Conservation (phyloP, 1,140 invertebrate species). For the Mizuhopecten yessoensis region DNA sequence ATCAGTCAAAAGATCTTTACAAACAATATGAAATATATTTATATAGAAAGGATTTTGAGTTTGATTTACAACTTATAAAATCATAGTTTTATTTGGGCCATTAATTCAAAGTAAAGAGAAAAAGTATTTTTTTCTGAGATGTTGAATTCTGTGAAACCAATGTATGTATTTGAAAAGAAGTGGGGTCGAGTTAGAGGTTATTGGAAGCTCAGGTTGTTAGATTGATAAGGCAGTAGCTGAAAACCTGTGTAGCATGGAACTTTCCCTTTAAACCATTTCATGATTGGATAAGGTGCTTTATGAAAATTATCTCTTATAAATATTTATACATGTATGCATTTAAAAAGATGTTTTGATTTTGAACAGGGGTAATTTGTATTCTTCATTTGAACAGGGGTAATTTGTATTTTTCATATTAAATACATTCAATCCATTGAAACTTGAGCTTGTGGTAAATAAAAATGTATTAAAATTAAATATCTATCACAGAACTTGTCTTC, state of each 20-base stretch:
- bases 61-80: too few species aligned
- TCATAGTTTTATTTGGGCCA: background rate
- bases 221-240: slow-evolving; percentile 6
- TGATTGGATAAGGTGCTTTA: background rate
- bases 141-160: too few species aligned
- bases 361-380: background rate
- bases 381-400: too few species aligned
- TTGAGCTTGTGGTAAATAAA: background rate
- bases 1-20: too few species aligned
- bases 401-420: too few species aligned
- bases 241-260: background rate
- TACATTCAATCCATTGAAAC: background rate
- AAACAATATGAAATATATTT: too few species aligned
- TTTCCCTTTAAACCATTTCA: background rate
- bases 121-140: too few species aligned
- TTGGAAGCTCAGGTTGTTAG: slow-evolving; percentile 13
- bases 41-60: too few species aligned
- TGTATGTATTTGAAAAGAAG: too few species aligned
- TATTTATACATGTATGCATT: background rate
- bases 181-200: background rate
- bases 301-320: background rate
- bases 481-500: too few species aligned
- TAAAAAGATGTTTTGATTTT: background rate
- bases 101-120: background rate
- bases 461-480: background rate